Evolutionary conservation across 2,888 invertebrate genomes (phyloP), one percentile per base, ranked within the genome.

Genomic region (Zaprionus bogoriensis): DNA sequence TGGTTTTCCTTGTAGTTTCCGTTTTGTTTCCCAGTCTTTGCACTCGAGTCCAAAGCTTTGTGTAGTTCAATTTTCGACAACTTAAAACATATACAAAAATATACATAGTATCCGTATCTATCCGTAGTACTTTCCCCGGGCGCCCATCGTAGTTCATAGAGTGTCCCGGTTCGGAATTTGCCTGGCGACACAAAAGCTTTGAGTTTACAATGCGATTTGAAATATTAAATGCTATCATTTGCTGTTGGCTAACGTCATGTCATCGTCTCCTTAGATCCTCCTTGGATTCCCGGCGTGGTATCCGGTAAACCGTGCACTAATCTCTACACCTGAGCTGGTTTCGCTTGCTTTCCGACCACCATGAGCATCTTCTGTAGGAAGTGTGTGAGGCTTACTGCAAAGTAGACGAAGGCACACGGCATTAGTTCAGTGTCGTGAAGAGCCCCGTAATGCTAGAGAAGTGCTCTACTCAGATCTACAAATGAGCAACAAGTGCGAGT

Each of bases 331-430:
- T 94, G 93, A 88, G 94, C 93, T 87, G 94, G 93, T 92, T 94
- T 94, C 78, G 94, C 91, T 89, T 95, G 80, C 80, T 71, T 94
- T 74, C 95, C 95, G 77, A 95, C 93, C 70, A 95, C 95, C 91
- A 96, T 91, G 88, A 96, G 92, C 81, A 95, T 88, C 90, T 95
- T 95, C 90, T 96, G 95, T 72, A 95, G 91, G 85, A 93, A 92
- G 81, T 92, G 92, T 22, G 95, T 95, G 64, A 92, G 86, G 80
- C 89, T 92, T 91, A 93, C 94, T 94, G 92, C 10, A 92, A 92
- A 54, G 42, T 22, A 55, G 46, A 57, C 17, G 54, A 50, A 25
- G 1, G 25, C 55, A 41, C 51, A 38, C 30, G 22, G 28, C 12
- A 60, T 74, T 41, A 77, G 46, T 53, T 19, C 1, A 12, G 9